Evolutionary conservation across 2,797 vertebrate genomes (phyloP).

Genomic region (Characodon lateralis): DNA sequence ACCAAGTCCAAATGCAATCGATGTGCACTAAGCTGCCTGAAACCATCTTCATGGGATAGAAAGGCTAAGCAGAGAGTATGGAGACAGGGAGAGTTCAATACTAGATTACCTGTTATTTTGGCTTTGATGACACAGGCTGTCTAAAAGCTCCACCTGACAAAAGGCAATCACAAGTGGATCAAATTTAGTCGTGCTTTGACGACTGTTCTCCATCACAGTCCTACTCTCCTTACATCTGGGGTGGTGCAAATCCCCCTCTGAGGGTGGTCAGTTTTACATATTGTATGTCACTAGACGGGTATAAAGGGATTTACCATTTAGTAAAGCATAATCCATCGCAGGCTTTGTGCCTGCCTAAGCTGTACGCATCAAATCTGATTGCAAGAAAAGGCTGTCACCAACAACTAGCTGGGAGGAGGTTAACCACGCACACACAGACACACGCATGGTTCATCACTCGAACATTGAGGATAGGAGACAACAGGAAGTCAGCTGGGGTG

Average conservation of each 20-base stretch:
- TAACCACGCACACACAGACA: conserved; percentile 30
- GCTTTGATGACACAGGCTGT: conserved; percentile 40
- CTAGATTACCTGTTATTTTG: conserved; percentile 58
- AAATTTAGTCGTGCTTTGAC: conserved; percentile 18
- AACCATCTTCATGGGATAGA: conserved; percentile 67
- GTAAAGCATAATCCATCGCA: conserved; percentile 80
- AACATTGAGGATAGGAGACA: conserved; percentile 69
- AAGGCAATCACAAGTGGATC: conserved; percentile 59
- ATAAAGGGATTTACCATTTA: conserved; percentile 86
- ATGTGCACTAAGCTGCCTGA: conserved; percentile 68
- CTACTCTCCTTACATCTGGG: conserved; percentile 42
- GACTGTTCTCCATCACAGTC: conserved; percentile 27
- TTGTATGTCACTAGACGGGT: conserved; percentile 83
- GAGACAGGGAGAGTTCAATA: conserved; percentile 52
- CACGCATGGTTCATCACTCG: conserved; percentile 51
- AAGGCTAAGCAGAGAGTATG: conserved; percentile 60
- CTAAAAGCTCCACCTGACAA: conserved; percentile 55
- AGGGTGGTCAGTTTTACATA: conserved; percentile 86
- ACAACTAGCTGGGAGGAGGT: conserved; percentile 61
- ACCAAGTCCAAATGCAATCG: conserved; percentile 61
- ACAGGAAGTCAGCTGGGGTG: conserved; percentile 65
- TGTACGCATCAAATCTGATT: conserved; percentile 83
- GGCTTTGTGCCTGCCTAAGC: conserved; percentile 82
- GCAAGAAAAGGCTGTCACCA: conserved; percentile 73
- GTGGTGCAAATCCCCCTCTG: conserved; percentile 75